Percentiles rank a stretch among this genome's conserved stretches.
Evolutionary conservation across 2,888 invertebrate species (phyloP).

Genomic region (Cosmorhoe ocellata): DNA sequence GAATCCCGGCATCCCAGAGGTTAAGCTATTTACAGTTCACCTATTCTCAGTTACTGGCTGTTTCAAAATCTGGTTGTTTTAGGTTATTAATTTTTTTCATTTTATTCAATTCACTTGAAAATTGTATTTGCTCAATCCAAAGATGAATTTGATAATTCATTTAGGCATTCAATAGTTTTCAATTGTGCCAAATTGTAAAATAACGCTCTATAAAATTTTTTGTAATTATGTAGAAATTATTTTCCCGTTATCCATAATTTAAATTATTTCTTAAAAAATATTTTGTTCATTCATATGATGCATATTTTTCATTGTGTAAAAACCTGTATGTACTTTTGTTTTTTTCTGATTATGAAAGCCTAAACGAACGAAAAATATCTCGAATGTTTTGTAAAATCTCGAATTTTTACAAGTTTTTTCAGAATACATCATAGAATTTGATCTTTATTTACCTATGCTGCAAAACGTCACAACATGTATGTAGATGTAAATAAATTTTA

Average conservation of each 20-base stretch:
- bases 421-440: conserved; percentile 36
- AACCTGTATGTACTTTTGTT: conserved; percentile 5
- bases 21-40: conserved; percentile 23
- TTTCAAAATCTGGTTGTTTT: conserved; percentile 30
- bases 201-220: conserved; percentile 3
- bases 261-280: conserved; percentile 9
- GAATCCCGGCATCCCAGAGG: too few species aligned
- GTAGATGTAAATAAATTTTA: conserved; percentile 81
- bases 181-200: conserved; percentile 69
- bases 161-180: conserved; percentile 47
- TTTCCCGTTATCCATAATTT: conserved; percentile 36
- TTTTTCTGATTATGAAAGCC: conserved; percentile 28
- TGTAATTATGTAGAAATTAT: conserved; percentile 34
- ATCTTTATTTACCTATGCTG: conserved; percentile 61
- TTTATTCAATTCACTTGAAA: too few species aligned
- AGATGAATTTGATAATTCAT: conserved; percentile 48
- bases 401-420: conserved; percentile 38
- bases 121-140: conserved; percentile 56
- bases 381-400: conserved; percentile 38
- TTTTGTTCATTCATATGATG: conserved; percentile 1
- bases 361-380: conserved; percentile 36
- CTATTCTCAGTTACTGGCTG: conserved; percentile 36
- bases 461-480: conserved; percentile 77
- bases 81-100: conserved; percentile 47
- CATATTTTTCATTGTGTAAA: not conserved